A percentile compares a stretch with the other conserved stretches of the same genome.
Evolutionary conservation across 2,888 invertebrate species (phyloP).

Genomic region (Hololepta plana): DNA sequence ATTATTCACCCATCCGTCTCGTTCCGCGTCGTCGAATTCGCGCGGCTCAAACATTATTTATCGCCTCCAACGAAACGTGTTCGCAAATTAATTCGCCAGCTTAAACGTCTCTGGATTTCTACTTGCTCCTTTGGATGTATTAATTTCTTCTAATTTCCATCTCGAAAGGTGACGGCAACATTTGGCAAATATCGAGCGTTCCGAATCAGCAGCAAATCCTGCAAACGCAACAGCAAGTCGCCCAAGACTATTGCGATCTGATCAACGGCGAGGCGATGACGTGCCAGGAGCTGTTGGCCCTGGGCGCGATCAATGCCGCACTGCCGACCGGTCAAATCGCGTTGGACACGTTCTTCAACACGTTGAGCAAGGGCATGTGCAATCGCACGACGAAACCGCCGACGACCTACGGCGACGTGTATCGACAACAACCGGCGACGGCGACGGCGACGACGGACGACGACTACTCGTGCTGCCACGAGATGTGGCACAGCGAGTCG

Average conservation of each 20-base stretch:
- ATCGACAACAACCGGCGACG: no score
- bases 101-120: no score
- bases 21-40: constrained; percentile 1
- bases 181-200: constrained; percentile 37
- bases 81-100: no score
- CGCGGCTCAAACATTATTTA: constrained; percentile 1
- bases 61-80: not conserved
- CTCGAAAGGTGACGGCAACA: constrained; percentile 41
- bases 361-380: constrained; percentile 14
- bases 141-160: not conserved
- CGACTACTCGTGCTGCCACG: constrained; percentile 57
- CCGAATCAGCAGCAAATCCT: constrained; percentile 15
- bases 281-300: constrained; percentile 80
- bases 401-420: constrained; percentile 18
- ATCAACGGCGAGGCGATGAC: constrained; percentile 52
- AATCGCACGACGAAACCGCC: constrained; percentile 10
- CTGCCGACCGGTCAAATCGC: constrained; percentile 75
- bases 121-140: no score
- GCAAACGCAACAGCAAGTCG: constrained; percentile 25
- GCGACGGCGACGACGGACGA: constrained; percentile 36
- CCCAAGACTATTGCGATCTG: constrained; percentile 35
- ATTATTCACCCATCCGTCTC: not conserved
- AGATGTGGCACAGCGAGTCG: constrained; percentile 26
- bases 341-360: constrained; percentile 65
- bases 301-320: constrained; percentile 82